Base-by-base conservation (phyloP, 2,797 vertebrate species). In the Urophycis tenuis region DNA sequence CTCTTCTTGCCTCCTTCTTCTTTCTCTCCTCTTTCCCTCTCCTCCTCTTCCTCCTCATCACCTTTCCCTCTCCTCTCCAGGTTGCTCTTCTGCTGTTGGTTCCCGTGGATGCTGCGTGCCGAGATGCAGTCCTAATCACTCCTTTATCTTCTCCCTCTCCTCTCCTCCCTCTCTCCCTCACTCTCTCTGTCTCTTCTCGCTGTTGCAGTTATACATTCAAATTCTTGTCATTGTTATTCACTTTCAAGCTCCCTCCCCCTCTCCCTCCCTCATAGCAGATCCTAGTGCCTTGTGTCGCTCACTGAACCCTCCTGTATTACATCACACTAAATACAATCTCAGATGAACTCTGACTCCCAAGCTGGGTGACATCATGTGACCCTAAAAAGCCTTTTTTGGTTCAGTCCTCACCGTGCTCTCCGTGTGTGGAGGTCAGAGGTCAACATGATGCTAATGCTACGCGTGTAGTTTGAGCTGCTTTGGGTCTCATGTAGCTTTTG, bases 11-110 rank as follows among this genome's bases (percentile, higher is more conserved):
- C 7, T 60, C 32, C 33, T n/a, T 17, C 12, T 39, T 32, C 10
- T 0, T 4, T 60, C 53, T 25, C 7, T 60, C 53, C 25, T 25
- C 22, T 60, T 60, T 5, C 53, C 53, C 10, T 3, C 60, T 67
- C 1, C 11, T 67, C 10, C 53, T 64, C 22, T 25, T 64, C n/a
- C 60, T 49, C 45, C 36, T 14, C 30, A 3, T 15, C 36, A 41
- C 60, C 79, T 75, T 79, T 81, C 32, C 92, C 4, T 35, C 36
- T 53, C 60, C 79, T 75, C 80, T 82, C 32, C 92, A 97, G 96
- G 93, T 93, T 97, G 89, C 94, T 97, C 81, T 97, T 97, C 91
- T 97, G 96, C 89, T 97, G 96, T 85, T 97, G 96, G 96, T 97
- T 97, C 81, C 96, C 96, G 3, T 97, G 96, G 96, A 96, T 97